Evolutionary conservation across 1,140 invertebrate genomes (phyloP).

Genomic region (Drosophila willistoni): DNA sequence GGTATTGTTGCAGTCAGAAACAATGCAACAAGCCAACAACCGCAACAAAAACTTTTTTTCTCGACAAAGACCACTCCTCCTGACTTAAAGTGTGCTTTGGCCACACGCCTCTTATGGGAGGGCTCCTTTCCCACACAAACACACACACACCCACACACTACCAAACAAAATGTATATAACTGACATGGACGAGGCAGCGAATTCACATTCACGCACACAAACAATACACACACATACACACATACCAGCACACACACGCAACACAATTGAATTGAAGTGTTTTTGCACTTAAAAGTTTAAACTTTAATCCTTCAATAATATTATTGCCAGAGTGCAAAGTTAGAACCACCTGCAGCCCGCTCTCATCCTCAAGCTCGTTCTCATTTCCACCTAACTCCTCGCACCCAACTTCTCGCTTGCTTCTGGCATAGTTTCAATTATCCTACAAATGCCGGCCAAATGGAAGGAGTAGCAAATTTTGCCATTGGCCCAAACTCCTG

Average conservation of each 20-base stretch:
- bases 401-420: not conserved
- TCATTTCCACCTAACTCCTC: not conserved
- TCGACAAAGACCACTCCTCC: conserved; percentile 27
- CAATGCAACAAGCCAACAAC: conserved; percentile 42
- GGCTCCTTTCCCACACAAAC: not conserved
- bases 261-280: conserved; percentile 73
- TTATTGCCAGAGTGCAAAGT: conserved; percentile 74
- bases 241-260: conserved; percentile 44
- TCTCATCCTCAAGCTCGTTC: not conserved
- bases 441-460: conserved; percentile 29
- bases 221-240: conserved; percentile 14
- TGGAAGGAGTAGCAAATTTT: conserved; percentile 4
- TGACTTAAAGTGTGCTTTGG: conserved; percentile 62
- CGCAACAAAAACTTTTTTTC: conserved; percentile 64
- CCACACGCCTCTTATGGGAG: conserved; percentile 44
- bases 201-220: conserved; percentile 16
- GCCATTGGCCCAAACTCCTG: not conserved
- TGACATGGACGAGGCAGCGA: conserved; percentile 13
- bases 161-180: conserved; percentile 24
- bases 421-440: conserved; percentile 56
- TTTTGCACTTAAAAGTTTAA: conserved; percentile 80
- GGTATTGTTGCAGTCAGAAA: conserved; percentile 30
- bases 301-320: conserved; percentile 80
- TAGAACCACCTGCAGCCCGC: conserved; percentile 40
- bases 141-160: too few relatives aligned